Base-by-base conservation (phyloP, 2,113 vertebrate species). In the Leucoraja erinaceus region DNA sequence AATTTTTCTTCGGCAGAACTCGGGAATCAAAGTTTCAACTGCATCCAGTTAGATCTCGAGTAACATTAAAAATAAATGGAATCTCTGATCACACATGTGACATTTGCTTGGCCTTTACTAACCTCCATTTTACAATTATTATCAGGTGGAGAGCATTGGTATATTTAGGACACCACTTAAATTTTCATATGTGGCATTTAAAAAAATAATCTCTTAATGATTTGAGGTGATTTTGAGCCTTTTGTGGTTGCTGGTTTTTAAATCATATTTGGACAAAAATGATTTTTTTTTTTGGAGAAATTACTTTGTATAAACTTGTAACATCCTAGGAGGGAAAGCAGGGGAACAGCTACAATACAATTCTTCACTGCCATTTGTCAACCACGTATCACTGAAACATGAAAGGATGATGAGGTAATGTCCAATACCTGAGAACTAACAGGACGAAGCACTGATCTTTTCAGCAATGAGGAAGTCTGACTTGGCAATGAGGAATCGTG, bases 401-500 rank as follows among this genome's bases (percentile, higher is more conserved):
- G 38, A 47, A 47, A 47, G 38, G 38, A 47, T 47, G 38, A 47
- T 47, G 38, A 2, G 38, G 38, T 47, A 47, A 47, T 47, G 61
- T 90, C 66, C 84, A 31, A n/a, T 90, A 61, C 47, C 20, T 66
- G 84, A 66, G 12, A 56, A 47, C 96, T 95, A 97, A 94, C 97
- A 97, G 0, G 97, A 96, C 77, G 97, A 97, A 94, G 97, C 97
- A 93, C 96, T 96, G 96, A 98, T 97, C 95, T 98, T 99, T 95
- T 98, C 97, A 0, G 98, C 97, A 10, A 98, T 96, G 56, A 99
- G 98, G 63, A 94, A 94, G 84, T 98, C 98, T 0, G 98, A 98
- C 94, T 99, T 99, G 95, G 98, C 98, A 12, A 99, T 97, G 83
- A 99, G 97, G 94, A 99, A 98, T 28, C 97, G 96, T 93, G 98